Percentiles rank a stretch among this genome's conserved stretches.
These are phyloP conservation scores for Coluber constrictor DNA, from an alignment of 2,797 vertebrate genomes.

Conservation along the genomic window DNA sequence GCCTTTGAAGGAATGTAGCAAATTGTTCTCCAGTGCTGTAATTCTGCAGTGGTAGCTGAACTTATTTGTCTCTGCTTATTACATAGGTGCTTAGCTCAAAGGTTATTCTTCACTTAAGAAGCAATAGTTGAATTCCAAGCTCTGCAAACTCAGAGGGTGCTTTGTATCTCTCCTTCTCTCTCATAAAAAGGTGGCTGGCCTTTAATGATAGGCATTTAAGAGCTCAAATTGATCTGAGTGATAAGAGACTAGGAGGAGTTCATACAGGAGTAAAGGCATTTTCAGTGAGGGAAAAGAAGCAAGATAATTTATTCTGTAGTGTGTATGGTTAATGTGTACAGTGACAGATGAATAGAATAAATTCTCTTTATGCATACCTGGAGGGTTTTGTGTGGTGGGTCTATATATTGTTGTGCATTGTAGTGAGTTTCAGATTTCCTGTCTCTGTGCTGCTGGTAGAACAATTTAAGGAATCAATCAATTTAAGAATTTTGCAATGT, in stretches of 20 bases:
- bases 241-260: background rate
- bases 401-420: background rate
- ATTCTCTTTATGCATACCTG: background rate
- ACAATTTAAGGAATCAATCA: background rate
- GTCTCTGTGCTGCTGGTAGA: accelerated
- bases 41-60: slow-evolving; percentile 72
- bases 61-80: slow-evolving; percentile 71
- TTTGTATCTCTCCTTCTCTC: slow-evolving; percentile 34
- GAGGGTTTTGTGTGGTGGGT: background rate
- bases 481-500: background rate
- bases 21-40: slow-evolving; percentile 79
- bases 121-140: slow-evolving; percentile 58
- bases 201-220: slow-evolving; percentile 35
- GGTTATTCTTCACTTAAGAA: slow-evolving; percentile 46
- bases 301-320: slow-evolving; percentile 14
- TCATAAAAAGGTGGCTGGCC: slow-evolving; percentile 31
- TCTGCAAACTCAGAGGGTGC: slow-evolving; percentile 46
- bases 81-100: slow-evolving; percentile 60
- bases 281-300: slow-evolving; percentile 10
- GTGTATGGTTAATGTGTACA: background rate
- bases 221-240: slow-evolving; percentile 34
- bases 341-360: background rate
- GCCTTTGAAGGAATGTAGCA: slow-evolving; percentile 76
- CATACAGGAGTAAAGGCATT: background rate
- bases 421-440: background rate